phyloP scores from a whole-genome alignment of 2,113 vertebrate genomes.

The Corythaeola cristata region DNA sequence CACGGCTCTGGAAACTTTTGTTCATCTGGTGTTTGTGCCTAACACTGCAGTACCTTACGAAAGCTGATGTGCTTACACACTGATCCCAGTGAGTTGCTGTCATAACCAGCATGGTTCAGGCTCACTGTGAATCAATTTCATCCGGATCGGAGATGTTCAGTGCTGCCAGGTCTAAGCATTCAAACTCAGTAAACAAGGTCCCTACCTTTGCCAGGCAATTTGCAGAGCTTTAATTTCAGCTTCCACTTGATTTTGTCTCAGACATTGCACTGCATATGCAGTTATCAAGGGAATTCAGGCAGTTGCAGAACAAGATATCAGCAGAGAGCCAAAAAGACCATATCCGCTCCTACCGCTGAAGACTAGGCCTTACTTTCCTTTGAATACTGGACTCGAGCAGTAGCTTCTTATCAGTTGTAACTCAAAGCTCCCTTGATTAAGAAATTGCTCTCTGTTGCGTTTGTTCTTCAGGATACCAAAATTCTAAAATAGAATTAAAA shows the following conservation, averaged over 20 bases:
- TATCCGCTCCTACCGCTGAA: not conserved
- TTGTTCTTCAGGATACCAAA: not conserved
- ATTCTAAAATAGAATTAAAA: not conserved
- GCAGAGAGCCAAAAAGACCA: not conserved
- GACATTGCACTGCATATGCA: not conserved
- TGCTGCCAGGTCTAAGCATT: not conserved
- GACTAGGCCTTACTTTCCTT: not conserved
- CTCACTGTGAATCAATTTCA: not conserved
- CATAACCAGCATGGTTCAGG: not conserved
- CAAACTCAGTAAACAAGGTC: not conserved
- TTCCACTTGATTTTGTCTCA: not conserved
- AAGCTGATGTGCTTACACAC: not conserved
- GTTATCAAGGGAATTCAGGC: not conserved
- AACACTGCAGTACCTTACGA: rapidly evolving
- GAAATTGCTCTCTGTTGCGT: not conserved
- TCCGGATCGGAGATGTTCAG: not conserved
- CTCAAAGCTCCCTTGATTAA: not conserved
- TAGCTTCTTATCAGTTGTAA: not conserved
- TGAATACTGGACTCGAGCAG: not conserved
- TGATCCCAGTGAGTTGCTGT: not conserved
- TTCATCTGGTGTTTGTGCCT: not conserved
- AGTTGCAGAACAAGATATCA: not conserved
- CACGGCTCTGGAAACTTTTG: not conserved
- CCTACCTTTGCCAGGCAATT: not conserved
- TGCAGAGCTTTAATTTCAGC: not conserved